These are phyloP conservation scores for Panzeria rudis DNA, from an alignment of 2,888 invertebrate genomes.

Conservation along the genomic window DNA sequence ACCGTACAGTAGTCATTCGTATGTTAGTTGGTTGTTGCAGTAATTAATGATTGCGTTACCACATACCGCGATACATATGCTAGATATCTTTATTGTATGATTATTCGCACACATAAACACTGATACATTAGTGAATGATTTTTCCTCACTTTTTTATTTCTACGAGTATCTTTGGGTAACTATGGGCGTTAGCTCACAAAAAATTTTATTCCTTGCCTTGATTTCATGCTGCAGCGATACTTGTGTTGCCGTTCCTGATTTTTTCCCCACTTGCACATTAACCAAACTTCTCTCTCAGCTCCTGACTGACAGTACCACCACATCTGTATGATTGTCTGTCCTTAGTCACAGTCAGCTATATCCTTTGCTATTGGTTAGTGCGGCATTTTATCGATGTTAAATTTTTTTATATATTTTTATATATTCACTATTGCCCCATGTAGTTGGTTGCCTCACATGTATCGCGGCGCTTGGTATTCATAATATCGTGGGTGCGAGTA, in stretches of 20 bases:
- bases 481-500: conserved; percentile 30
- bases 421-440: background rate
- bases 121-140: background rate
- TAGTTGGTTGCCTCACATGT: conserved; percentile 20
- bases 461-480: conserved; percentile 30
- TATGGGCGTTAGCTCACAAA: conserved; percentile 70
- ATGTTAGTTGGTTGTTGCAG: conserved; percentile 65
- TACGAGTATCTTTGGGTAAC: conserved; percentile 48
- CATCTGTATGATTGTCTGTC: conserved; percentile 36
- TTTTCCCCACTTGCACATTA: conserved; percentile 69
- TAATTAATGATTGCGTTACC: conserved; percentile 71
- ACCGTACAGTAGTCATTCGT: background rate
- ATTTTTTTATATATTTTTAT: conserved; percentile 42
- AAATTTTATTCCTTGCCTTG: conserved; percentile 35
- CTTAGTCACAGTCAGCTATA: conserved; percentile 66
- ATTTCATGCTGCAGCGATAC: conserved; percentile 71
- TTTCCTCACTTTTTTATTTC: conserved; percentile 8
- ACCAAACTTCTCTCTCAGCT: conserved; percentile 17
- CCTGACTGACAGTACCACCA: conserved; percentile 28
- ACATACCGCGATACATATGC: background rate
- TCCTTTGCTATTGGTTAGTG: conserved; percentile 75
- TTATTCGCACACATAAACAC: conserved; percentile 7
- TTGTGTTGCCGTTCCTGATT: conserved; percentile 60
- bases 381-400: conserved; percentile 74
- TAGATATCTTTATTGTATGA: background rate